phyloP scores from a whole-genome alignment of 2,888 invertebrate species.

The Tubulanus polymorphus region DNA sequence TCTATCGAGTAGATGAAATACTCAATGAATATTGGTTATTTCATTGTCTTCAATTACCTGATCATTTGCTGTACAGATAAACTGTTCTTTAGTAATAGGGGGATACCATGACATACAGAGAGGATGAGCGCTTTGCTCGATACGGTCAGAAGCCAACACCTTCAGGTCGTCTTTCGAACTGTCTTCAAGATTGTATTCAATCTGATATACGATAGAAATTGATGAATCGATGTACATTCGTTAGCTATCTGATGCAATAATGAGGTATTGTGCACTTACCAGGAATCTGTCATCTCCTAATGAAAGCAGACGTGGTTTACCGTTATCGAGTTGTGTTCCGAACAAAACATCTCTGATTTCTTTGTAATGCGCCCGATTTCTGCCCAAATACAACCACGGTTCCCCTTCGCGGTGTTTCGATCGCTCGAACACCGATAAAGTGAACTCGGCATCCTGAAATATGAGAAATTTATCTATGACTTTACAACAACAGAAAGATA shows the following conservation, averaged over 20 bases:
- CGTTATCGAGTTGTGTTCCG: constrained; percentile 46
- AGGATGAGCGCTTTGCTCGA: constrained; percentile 66
- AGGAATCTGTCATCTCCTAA: constrained; percentile 49
- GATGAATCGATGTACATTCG: background rate
- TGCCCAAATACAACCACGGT: constrained; percentile 46
- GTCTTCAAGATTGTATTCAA: constrained; percentile 51
- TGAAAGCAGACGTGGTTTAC: constrained; percentile 43
- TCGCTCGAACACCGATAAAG: constrained; percentile 40
- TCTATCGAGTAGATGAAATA: background rate
- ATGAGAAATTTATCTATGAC: constrained; percentile 1
- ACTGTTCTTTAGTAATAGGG: constrained; percentile 52
- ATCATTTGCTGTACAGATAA: constrained; percentile 63
- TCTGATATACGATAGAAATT: constrained; percentile 34
- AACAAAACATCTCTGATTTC: constrained; percentile 49
- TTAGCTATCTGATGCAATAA: background rate
- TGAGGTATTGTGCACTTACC: constrained; percentile 38
- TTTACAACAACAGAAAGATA: background rate
- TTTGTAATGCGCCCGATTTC: constrained; percentile 52
- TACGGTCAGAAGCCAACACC: constrained; percentile 57
- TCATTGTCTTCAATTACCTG: constrained; percentile 37
- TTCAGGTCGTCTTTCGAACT: constrained; percentile 45
- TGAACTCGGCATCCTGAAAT: constrained; percentile 47
- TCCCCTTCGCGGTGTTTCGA: constrained; percentile 17
- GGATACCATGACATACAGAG: constrained; percentile 58
- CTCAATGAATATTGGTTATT: background rate